phyloP scores from a whole-genome alignment of 2,888 invertebrate genomes.

The Drosophila hawaiiensis region DNA sequence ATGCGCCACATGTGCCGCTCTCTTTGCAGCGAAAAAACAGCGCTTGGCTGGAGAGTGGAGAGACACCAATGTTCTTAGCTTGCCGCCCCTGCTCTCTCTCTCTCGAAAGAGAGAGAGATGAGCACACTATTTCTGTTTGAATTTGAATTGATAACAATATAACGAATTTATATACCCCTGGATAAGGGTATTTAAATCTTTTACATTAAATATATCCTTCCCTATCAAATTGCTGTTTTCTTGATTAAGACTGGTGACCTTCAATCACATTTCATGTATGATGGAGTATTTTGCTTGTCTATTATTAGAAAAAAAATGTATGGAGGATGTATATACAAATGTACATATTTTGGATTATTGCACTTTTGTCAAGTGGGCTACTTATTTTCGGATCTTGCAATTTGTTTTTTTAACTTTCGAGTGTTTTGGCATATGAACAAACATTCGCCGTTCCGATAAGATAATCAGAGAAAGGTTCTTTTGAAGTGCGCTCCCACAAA shows the following conservation, averaged over 20 bases:
- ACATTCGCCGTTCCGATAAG: constrained; percentile 17
- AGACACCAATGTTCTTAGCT: constrained; percentile 1
- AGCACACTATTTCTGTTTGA: background rate
- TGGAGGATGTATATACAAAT: background rate
- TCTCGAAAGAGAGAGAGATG: background rate
- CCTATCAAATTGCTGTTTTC: background rate
- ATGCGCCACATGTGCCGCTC: constrained; percentile 18
- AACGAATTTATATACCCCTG: too few species aligned
- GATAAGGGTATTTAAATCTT: background rate
- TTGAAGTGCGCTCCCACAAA: background rate
- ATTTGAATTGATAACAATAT: background rate
- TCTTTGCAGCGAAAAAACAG: constrained; percentile 15
- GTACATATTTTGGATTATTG: background rate
- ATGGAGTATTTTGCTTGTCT: background rate
- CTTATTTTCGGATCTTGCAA: background rate
- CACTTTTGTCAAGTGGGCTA: constrained; percentile 3
- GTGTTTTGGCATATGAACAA: constrained; percentile 6
- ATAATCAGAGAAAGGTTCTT: background rate
- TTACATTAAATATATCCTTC: background rate
- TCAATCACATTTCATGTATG: background rate
- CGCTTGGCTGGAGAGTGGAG: background rate
- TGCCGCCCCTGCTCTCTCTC: constrained; percentile 10
- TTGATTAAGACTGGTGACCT: too few species aligned
- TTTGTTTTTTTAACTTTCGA: background rate
- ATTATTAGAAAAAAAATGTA: constrained; percentile 15